Conservation (phyloP, 1,140 invertebrate genomes). For the Drosophila subobscura region DNA sequence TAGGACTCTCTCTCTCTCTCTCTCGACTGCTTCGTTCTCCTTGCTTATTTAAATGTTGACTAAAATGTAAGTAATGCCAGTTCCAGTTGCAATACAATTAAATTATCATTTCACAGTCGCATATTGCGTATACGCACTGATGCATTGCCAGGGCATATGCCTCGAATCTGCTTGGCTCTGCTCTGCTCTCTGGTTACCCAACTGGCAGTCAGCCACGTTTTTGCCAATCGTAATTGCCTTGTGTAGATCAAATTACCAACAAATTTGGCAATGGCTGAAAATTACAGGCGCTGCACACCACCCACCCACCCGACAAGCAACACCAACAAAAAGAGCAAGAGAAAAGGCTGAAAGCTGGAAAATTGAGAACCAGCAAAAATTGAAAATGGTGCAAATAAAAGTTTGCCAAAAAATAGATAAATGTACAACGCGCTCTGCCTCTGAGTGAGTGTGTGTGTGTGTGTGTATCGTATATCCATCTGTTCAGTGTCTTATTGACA, state of each 20-base stretch:
- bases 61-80: too few species aligned
- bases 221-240: conserved; percentile 47
- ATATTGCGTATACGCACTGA: too few species aligned
- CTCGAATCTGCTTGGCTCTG: too few species aligned
- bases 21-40: too few species aligned
- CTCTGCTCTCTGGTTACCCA: not conserved
- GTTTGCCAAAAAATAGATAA: conserved; percentile 5
- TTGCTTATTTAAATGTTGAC: too few species aligned
- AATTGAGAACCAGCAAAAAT: not conserved
- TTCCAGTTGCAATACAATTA: too few species aligned
- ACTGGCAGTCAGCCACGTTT: not conserved
- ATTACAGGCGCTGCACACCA: too few species aligned
- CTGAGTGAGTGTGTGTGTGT: conserved; percentile 8
- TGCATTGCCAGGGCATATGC: too few species aligned
- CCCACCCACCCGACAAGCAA: conserved; percentile 1
- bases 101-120: too few species aligned
- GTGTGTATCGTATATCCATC: not conserved
- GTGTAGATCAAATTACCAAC: conserved; percentile 53
- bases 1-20: not conserved
- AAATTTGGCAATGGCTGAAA: conserved; percentile 31
- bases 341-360: conserved; percentile 13
- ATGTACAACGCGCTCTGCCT: not conserved
- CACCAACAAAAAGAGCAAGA: conserved; percentile 28
- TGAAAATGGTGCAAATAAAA: not conserved
- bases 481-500: conserved; percentile 58